Evolutionary conservation across 1,140 invertebrate genomes (phyloP), one percentile per base, ranked within the genome.

Genomic region (Euglossa dilemma): DNA sequence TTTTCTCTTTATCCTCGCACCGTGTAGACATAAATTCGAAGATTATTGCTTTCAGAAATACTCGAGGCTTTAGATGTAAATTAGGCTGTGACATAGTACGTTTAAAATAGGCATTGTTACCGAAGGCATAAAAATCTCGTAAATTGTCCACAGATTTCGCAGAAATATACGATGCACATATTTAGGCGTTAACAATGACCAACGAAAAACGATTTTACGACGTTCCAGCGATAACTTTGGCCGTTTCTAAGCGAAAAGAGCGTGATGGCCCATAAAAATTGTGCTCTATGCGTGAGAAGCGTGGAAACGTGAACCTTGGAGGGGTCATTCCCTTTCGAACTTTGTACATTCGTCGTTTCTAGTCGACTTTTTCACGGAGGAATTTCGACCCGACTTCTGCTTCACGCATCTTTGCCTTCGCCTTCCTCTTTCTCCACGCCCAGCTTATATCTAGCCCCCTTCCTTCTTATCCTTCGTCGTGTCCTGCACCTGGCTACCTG

Each of bases 401-500:
- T 84, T 84, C 83, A 83, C 83, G 83, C 81, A 69, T 85, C 70
- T 71, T 56, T 80, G 28, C 36, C 52, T 57, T 80, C 71, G n/a
- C n/a, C 80, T 78, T 70, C 47, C 36, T 74, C 56, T 64, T 47
- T 56, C 36, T 69, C 59, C 72, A n/a, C 36, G 28, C 45, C 52
- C n/a, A 67, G 52, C 79, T 8, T 78, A 45, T 28, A 28, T 64
- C 61, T 77, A 80, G 20, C 56, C 61, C 52, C 74, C 71, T 83
- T 78, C 85, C 75, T 86, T 85, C 85, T 80, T 82, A 82, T 85
- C 74, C 80, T 63, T 64, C 81, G 70, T 79, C 80, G 75, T 87
- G 87, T 91, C 85, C 73, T 89, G 87, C 91, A 92, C 90, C 91
- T 92, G 91, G 91, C 90, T 91, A 92, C 90, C 91, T 92, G 90